Evolutionary conservation across 2,888 invertebrate genomes (phyloP).

Genomic region (Parnassius mnemosyne): DNA sequence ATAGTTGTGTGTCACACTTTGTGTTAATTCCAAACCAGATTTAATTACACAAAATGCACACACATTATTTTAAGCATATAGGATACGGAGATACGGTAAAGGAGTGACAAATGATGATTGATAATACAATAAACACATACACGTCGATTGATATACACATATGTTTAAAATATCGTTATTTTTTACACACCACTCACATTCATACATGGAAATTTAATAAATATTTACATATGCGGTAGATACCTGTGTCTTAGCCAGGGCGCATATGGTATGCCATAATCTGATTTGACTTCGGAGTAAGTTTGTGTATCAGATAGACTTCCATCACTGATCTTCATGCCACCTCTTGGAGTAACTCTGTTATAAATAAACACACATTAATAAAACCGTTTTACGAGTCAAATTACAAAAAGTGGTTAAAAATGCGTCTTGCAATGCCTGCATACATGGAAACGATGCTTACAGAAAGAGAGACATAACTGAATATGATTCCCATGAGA

Average conservation of each 20-base stretch:
- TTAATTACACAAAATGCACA: conserved; percentile 42
- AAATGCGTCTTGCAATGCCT: no score
- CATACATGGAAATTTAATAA: conserved; percentile 25
- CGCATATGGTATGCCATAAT: conserved; percentile 90
- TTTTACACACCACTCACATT: conserved; percentile 38
- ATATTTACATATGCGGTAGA: conserved; percentile 28
- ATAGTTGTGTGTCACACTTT: conserved; percentile 38
- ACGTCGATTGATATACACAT: conserved; percentile 26
- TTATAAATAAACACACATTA: conserved; percentile 30
- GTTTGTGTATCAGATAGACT: conserved; percentile 93
- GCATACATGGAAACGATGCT: not conserved
- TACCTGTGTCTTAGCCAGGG: conserved; percentile 93
- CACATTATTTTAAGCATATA: conserved; percentile 29
- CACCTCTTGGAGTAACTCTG: conserved; percentile 74
- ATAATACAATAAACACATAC: conserved; percentile 38
- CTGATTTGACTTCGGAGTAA: conserved; percentile 86
- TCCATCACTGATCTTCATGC: conserved; percentile 85
- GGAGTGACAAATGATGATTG: conserved; percentile 37
- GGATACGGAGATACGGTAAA: conserved; percentile 32
- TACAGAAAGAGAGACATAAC: conserved; percentile 15
- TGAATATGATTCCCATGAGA: conserved; percentile 31
- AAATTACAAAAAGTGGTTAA: no score
- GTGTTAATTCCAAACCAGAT: conserved; percentile 33
- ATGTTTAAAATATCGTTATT: conserved; percentile 28
- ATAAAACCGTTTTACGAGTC: no score